Evolutionary conservation across 2,797 vertebrate species (phyloP).

Genomic region (Petrocephalus schoutedeni): DNA sequence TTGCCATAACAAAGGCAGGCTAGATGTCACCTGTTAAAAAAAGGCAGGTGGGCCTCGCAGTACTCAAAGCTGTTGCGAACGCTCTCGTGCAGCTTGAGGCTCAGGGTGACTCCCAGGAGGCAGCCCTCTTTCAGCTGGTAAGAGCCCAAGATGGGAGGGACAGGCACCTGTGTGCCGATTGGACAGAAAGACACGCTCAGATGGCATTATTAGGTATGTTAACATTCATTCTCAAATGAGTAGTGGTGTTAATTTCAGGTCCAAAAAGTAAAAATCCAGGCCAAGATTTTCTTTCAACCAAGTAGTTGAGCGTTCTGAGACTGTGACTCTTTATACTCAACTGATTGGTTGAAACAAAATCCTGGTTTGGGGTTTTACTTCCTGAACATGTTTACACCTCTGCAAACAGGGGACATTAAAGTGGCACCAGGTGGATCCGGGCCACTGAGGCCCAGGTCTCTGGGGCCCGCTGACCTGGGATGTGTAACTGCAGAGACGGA

Average conservation of each 20-base stretch:
- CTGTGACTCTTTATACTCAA: no score
- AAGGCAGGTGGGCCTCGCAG: constrained; percentile 85
- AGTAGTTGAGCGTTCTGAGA: no score
- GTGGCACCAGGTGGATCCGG: not conserved
- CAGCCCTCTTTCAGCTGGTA: constrained; percentile 76
- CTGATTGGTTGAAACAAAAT: no score
- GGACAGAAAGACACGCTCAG: not conserved
- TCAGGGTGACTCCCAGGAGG: constrained; percentile 70
- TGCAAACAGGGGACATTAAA: not conserved
- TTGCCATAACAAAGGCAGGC: not conserved
- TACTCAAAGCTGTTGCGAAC: constrained; percentile 89
- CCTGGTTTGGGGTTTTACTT: no score
- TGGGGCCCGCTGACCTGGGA: constrained; percentile 70
- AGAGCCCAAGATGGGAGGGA: constrained; percentile 85
- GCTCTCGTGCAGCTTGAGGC: constrained; percentile 90
- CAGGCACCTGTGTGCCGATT: constrained; percentile 69
- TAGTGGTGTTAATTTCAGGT: no score
- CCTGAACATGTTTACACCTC: no score
- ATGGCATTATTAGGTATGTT: not conserved
- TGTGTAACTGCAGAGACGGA: constrained; percentile 86
- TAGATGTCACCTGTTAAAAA: constrained; percentile 81
- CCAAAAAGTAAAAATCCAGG: no score
- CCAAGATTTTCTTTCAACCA: no score
- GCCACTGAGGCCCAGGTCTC: not conserved
- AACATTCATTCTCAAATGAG: not conserved